Base-by-base conservation (phyloP, 2,113 vertebrate species). In the Vidua chalybeata region DNA sequence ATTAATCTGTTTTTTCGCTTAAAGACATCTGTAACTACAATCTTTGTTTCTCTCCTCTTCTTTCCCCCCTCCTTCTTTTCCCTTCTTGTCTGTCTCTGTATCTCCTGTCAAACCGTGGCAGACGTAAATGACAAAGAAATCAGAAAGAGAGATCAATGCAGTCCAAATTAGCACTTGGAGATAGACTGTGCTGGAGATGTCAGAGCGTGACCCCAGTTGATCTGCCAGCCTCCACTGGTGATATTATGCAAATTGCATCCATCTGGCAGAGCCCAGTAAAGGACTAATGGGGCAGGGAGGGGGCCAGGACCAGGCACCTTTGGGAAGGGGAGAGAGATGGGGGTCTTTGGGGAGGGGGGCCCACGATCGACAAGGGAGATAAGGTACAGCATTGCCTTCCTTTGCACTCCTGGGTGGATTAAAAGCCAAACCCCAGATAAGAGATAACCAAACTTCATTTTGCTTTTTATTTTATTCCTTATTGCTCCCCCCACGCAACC, bases 241-340 rank as follows among this genome's bases (percentile, higher is more conserved):
- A 98, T 98, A 98, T 98, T 98, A 98, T 98, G 98, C 97, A 98
- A 98, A 98, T 98, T 97, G 97, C 97, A 98, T 98, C 97, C 98
- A 98, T 98, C 97, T 98, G 98, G 97, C 96, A 98, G 96, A 98
- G 96, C 97, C 96, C 67, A 95, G 96, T 87, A 68, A 96, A 98
- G 97, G 96, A 97, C 97, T 98, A 98, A 98, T 97, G 97, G 97
- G 95, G 97, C 97, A 97, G 94, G 96, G 95, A 93, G 91, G 95
- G 86, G 95, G 95, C 82, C 69, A 27, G 89, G 91, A 89, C 68
- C 90, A 11, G 81, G 78, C 24, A 39, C 93, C 89, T 94, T 95
- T 91, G 93, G 84, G 88, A 95, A 95, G 80, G 64, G 63, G 93
- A 92, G 71, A 76, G 82, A 79, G 71, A 74, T 22, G 52, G 62